These are phyloP conservation scores for Choristoneura rosaceana DNA, from an alignment of 2,888 invertebrate species.

Conservation along the genomic window DNA sequence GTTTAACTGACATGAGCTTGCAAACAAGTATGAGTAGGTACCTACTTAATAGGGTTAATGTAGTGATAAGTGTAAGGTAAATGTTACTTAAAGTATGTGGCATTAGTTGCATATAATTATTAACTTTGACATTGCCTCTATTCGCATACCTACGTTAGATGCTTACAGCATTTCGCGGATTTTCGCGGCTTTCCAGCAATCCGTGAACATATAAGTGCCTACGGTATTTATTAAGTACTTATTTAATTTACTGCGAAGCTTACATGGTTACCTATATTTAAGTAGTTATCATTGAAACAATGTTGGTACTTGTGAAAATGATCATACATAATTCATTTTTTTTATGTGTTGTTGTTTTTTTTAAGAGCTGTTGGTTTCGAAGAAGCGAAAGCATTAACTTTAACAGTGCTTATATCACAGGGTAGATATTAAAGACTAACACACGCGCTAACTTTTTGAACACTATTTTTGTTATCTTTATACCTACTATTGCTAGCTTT, in stretches of 20 bases:
- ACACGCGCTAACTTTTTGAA: no score
- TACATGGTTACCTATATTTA: conserved; percentile 32
- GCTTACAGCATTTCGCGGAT: conserved; percentile 17
- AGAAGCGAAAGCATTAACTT: not conserved
- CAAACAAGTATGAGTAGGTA: no score
- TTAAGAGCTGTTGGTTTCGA: not conserved
- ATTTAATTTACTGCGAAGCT: conserved; percentile 23
- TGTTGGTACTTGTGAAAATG: conserved; percentile 8
- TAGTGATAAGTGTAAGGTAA: no score
- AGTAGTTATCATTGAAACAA: conserved; percentile 16
- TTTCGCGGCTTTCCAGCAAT: conserved; percentile 23
- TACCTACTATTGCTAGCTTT: no score
- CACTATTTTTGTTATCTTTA: no score
- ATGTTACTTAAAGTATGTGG: not conserved
- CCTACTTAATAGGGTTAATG: not conserved
- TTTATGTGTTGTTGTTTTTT: no score
- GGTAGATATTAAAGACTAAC: no score
- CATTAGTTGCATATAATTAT: not conserved
- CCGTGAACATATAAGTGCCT: not conserved
- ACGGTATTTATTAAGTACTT: conserved; percentile 35
- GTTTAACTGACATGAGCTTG: no score
- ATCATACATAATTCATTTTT: not conserved
- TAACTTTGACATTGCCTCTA: conserved; percentile 7
- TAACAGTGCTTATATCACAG: not conserved
- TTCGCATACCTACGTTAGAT: conserved; percentile 24